These are phyloP conservation scores for Microctenopoma lineatum DNA, from an alignment of 2,797 vertebrate genomes.

Conservation along the genomic window DNA sequence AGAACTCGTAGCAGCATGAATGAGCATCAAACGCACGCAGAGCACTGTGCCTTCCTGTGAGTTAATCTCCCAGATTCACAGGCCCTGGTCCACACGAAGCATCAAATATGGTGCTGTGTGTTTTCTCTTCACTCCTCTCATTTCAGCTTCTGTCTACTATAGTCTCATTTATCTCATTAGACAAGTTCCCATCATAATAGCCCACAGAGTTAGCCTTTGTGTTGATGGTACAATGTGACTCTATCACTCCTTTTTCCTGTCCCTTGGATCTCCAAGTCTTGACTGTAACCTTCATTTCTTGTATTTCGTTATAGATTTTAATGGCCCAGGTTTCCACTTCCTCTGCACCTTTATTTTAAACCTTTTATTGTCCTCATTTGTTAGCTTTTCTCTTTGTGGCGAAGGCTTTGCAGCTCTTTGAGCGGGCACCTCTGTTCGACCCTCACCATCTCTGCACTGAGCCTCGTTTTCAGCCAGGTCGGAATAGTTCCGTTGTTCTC, in stretches of 20 bases:
- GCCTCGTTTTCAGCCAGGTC: conserved; percentile 7
- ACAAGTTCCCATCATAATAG: not conserved
- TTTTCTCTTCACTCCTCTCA: conserved; percentile 6
- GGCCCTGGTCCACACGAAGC: conserved; percentile 59
- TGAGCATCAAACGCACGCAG: conserved; percentile 70
- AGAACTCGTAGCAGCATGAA: conserved; percentile 72
- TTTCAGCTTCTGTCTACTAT: conserved; percentile 10
- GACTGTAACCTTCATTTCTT: conserved; percentile 9
- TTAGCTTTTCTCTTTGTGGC: conserved; percentile 13
- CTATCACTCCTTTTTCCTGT: not conserved
- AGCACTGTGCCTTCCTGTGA: conserved; percentile 86
- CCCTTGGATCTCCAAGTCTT: not conserved
- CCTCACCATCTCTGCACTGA: conserved; percentile 3
- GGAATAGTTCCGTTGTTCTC: conserved; percentile 14
- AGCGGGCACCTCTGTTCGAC: conserved; percentile 9
- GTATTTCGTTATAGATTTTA: conserved; percentile 5
- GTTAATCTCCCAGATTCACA: conserved; percentile 73
- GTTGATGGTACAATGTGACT: conserved; percentile 3
- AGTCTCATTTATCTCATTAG: not conserved
- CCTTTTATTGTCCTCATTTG: conserved; percentile 37
- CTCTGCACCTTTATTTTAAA: conserved; percentile 36
- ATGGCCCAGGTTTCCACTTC: conserved; percentile 2
- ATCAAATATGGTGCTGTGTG: conserved; percentile 21
- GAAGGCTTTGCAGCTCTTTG: not conserved
- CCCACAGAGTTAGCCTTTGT: conserved; percentile 1